Percentiles rank a stretch among this genome's conserved stretches.
Evolutionary conservation across 2,888 invertebrate species (phyloP).

Genomic region (Platynereis dumerilii): DNA sequence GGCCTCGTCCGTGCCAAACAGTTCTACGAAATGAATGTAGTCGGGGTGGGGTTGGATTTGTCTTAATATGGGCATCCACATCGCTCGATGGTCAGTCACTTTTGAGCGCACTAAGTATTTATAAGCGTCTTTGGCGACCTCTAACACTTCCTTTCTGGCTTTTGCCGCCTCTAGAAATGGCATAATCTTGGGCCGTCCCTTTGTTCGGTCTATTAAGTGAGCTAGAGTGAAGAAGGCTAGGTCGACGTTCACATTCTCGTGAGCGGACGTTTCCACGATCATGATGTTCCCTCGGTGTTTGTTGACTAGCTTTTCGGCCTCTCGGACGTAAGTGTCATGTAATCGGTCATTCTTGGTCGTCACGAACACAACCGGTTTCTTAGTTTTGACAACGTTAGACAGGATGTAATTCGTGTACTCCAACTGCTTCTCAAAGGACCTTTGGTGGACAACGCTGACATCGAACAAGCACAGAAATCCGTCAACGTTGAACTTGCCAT

Average conservation of each 20-base stretch:
- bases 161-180: conserved; percentile 85
- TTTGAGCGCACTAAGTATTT: conserved; percentile 84
- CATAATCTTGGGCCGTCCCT: conserved; percentile 68
- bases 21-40: conserved; percentile 82
- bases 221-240: conserved; percentile 84
- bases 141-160: conserved; percentile 84
- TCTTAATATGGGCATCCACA: conserved; percentile 71
- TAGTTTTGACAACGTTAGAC: conserved; percentile 85
- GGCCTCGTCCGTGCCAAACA: conserved; percentile 86
- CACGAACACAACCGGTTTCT: conserved; percentile 92
- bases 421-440: conserved; percentile 81
- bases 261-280: conserved; percentile 92
- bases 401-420: conserved; percentile 78
- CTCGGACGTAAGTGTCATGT: conserved; percentile 73
- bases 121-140: conserved; percentile 89
- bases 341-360: conserved; percentile 96
- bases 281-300: conserved; percentile 69
- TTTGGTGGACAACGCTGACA: conserved; percentile 90
- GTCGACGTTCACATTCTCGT: conserved; percentile 95
- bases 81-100: conserved; percentile 80
- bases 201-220: conserved; percentile 90
- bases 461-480: conserved; percentile 96
- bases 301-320: conserved; percentile 86
- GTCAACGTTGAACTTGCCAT: conserved; percentile 90
- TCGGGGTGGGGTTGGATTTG: conserved; percentile 86